A percentile compares a stretch with the other conserved stretches of the same genome.
Evolutionary conservation across 2,888 invertebrate genomes (phyloP).

Genomic region (Apoderus coryli): DNA sequence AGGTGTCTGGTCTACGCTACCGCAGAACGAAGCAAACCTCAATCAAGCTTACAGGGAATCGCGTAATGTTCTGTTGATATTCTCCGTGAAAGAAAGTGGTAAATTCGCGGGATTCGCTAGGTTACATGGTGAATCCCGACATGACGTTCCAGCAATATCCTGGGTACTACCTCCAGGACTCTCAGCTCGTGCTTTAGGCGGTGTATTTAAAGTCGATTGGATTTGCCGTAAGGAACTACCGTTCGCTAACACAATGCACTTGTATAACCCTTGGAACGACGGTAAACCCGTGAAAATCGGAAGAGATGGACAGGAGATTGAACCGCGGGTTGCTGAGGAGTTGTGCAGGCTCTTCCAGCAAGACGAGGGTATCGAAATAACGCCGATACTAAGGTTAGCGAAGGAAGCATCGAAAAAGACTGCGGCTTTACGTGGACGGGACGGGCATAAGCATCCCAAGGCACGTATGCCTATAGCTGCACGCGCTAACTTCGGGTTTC

Average conservation of each 20-base stretch:
- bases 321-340: conserved; percentile 88
- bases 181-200: conserved; percentile 83
- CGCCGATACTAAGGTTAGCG: conserved; percentile 70
- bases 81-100: conserved; percentile 96
- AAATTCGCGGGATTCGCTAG: conserved; percentile 91
- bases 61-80: conserved; percentile 86
- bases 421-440: conserved; percentile 26
- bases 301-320: conserved; percentile 97
- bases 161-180: conserved; percentile 93
- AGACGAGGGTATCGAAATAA: conserved; percentile 83
- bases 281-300: conserved; percentile 98
- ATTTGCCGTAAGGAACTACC: conserved; percentile 72
- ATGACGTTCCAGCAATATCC: conserved; percentile 77
- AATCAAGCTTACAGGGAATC: conserved; percentile 89
- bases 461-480: conserved; percentile 33
- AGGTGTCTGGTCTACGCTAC: conserved; percentile 95
- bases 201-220: conserved; percentile 95
- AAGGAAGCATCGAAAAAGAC: conserved; percentile 67
- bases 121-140: conserved; percentile 72
- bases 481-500: conserved; percentile 34
- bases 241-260: conserved; percentile 80
- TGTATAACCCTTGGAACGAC: conserved; percentile 97
- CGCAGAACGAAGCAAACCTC: conserved; percentile 90
- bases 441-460: conserved; percentile 33
- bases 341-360: conserved; percentile 86